A percentile compares a stretch with the other conserved stretches of the same genome.
These are phyloP conservation scores for Saturnia pavonia DNA, from an alignment of 2,888 invertebrate species.

Conservation along the genomic window DNA sequence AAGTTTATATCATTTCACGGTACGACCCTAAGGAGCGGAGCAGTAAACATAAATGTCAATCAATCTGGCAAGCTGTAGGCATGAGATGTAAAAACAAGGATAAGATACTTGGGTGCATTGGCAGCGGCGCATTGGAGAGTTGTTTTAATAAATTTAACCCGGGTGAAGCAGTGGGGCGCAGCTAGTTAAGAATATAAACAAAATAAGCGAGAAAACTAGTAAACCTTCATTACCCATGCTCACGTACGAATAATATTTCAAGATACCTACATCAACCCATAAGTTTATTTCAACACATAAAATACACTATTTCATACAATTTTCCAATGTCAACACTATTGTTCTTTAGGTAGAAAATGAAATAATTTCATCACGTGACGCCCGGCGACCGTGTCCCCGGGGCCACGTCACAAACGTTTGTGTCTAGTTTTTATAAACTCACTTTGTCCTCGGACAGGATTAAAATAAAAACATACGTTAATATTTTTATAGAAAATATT, in stretches of 20 bases:
- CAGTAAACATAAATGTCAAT: too few species aligned
- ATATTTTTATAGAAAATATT: conserved; percentile 15
- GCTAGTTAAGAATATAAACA: neutral
- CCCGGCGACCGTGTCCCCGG: conserved; percentile 15
- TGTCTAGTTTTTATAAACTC: conserved; percentile 20
- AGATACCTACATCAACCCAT: conserved; percentile 2
- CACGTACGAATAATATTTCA: conserved; percentile 6
- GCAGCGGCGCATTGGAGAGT: too few species aligned
- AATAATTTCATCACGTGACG: conserved; percentile 22
- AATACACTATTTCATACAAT: conserved; percentile 2
- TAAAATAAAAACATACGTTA: conserved; percentile 20
- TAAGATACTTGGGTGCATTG: too few species aligned
- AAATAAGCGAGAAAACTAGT: neutral
- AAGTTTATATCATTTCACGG: too few species aligned
- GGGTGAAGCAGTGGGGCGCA: too few species aligned
- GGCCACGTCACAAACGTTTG: conserved; percentile 16
- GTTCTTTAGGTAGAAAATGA: conserved; percentile 14
- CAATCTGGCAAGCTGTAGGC: too few species aligned
- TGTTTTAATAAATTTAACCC: too few species aligned
- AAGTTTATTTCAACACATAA: neutral
- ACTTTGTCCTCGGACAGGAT: conserved; percentile 18
- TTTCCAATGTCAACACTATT: conserved; percentile 14
- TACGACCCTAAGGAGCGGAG: too few species aligned
- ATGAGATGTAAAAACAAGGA: too few species aligned
- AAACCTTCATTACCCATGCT: neutral